Evolutionary conservation across 2,113 vertebrate genomes (phyloP), one percentile per base, ranked within the genome.

Genomic region (Podarcis raffonei): DNA sequence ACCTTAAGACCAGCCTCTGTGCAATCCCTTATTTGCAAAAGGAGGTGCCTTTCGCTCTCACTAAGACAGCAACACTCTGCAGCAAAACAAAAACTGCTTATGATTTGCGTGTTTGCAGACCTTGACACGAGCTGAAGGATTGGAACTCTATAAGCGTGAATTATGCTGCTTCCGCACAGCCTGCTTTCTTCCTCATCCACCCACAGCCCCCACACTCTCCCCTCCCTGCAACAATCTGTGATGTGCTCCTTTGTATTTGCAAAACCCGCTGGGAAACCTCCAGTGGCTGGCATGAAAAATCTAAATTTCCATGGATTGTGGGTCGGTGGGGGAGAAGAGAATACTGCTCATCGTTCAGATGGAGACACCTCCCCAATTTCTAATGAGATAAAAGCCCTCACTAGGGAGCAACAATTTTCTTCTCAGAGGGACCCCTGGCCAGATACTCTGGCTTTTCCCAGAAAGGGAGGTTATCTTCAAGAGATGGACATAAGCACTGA

Each of bases 211-310:
- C 22, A 22, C 39, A 48, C 30, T 32, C 48, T 53, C 48, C 30
- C 2, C 23, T 65, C 8, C 18, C 66, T 3, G 12, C 20, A 68
- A 88, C 71, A 25, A 62, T 32, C 81, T 62, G 16, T 39, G 18
- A 76, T n/a, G 18, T 3, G 5, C 59, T 89, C 37, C 48, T 74
- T 79, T 69, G 42, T 30, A 75, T 35, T 37, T 71, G 79, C 42
- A 48, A 76, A 94, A 89, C 92, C 86, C 92, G 89, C 91, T 89
- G 93, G 92, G 92, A 94, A 91, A 91, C 94, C 94, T 94, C 92
- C 90, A 91, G 92, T 91, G 94, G 94, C 91, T 76, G 32, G 68
- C 37, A 71, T 57, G 32, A 80, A 72, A 86, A 87, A 83, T 71
- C 91, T 68, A 15, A 1, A 0, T 42, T 72, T 69, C 81, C 27